These are phyloP conservation scores for Limnephilus lunatus DNA, from an alignment of 2,888 invertebrate genomes.

Conservation along the genomic window DNA sequence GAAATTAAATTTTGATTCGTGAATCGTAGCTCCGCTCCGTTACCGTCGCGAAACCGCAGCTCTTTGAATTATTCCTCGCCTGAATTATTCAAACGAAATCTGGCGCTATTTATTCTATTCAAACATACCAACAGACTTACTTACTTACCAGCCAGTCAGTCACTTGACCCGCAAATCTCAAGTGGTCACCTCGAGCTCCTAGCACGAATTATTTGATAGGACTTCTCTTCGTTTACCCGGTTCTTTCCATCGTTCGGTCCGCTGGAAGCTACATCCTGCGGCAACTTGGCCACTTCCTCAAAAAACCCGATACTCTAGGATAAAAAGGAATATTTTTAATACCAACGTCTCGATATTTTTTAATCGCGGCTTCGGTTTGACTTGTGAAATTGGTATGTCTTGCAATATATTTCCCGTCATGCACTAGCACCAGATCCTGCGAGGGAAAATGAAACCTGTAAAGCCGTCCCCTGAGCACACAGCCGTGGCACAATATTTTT, in stretches of 20 bases:
- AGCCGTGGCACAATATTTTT: not conserved
- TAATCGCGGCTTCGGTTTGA: not conserved
- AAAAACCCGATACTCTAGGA: not conserved
- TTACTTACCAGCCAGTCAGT: conserved; percentile 8
- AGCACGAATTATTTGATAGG: conserved; percentile 19
- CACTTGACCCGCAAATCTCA: conserved; percentile 39
- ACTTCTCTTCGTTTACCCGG: conserved; percentile 15
- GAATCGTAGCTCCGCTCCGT: not conserved
- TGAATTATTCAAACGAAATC: conserved; percentile 17
- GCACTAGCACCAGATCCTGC: not conserved
- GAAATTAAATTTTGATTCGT: not conserved
- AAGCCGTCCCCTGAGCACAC: not conserved
- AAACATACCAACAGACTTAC: not conserved
- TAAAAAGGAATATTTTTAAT: not conserved
- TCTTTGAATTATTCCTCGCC: not conserved
- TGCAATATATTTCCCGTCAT: not conserved
- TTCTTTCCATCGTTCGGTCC: not conserved
- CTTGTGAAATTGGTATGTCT: not conserved
- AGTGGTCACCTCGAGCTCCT: conserved; percentile 37
- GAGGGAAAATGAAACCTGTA: conserved; percentile 28
- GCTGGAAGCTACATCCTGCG: not conserved
- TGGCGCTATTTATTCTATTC: conserved; percentile 7
- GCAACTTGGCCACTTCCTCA: not conserved
- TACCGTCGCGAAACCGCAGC: not conserved
- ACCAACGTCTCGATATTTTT: not conserved